Percentiles rank a stretch among this genome's conserved stretches.
phyloP scores from a whole-genome alignment of 2,113 vertebrate genomes.

The Pitta sordida region DNA sequence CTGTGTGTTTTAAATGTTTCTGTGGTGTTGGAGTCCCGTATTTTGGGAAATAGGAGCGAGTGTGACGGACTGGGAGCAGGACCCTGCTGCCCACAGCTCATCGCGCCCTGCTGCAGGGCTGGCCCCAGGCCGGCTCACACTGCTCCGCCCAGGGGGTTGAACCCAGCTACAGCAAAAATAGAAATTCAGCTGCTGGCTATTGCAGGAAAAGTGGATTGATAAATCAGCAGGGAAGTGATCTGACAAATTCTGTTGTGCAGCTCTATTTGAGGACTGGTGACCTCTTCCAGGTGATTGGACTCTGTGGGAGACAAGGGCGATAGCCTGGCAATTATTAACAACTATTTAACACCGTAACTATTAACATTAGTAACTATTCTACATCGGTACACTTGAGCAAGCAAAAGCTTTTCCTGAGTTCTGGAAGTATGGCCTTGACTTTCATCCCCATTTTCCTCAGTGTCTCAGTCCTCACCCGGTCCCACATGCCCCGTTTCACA shows the following conservation, averaged over 20 bases:
- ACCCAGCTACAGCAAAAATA: background rate
- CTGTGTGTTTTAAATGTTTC: background rate
- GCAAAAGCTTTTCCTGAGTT: background rate
- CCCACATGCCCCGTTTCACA: accelerated
- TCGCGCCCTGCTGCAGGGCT: accelerated
- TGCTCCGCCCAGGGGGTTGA: accelerated
- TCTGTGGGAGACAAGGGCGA: too few species aligned
- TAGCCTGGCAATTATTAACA: background rate
- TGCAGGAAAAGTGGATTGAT: background rate
- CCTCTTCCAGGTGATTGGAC: background rate
- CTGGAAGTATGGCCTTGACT: background rate
- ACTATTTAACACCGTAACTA: background rate
- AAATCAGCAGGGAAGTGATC: background rate
- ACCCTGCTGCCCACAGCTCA: background rate
- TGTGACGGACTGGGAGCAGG: background rate
- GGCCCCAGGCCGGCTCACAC: background rate
- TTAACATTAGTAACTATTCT: too few species aligned
- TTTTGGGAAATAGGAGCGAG: accelerated
- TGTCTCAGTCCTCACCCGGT: too few species aligned
- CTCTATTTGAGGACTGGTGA: background rate
- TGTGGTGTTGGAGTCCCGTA: background rate
- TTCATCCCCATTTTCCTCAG: background rate
- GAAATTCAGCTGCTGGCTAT: background rate
- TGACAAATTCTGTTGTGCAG: background rate
- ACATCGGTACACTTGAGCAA: background rate